Conservation (phyloP, 2,888 invertebrate species). For the Oscheius sp. region DNA sequence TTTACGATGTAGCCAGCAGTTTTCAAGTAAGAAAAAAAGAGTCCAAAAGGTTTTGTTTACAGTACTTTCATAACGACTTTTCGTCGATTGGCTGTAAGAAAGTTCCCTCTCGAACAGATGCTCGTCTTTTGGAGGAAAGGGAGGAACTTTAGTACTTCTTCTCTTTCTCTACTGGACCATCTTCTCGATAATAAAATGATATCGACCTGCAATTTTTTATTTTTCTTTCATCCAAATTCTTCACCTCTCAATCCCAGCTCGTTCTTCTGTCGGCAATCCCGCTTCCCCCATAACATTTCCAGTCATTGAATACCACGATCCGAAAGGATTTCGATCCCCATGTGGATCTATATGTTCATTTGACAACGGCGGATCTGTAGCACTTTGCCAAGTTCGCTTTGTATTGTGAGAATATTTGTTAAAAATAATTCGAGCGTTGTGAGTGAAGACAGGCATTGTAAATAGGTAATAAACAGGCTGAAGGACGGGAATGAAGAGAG, state of each 20-base stretch:
- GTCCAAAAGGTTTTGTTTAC: neutral
- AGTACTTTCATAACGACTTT: slow-evolving; percentile 21
- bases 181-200: slow-evolving; percentile 22
- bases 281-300: slow-evolving; percentile 48
- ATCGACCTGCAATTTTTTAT: slow-evolving; percentile 5
- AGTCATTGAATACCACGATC: slow-evolving; percentile 51
- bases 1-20: slow-evolving; percentile 1
- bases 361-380: slow-evolving; percentile 27
- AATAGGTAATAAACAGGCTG: slow-evolving; percentile 47
- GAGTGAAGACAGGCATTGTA: slow-evolving; percentile 35
- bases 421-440: slow-evolving; percentile 42
- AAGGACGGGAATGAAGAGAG: slow-evolving; percentile 43
- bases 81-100: slow-evolving; percentile 26
- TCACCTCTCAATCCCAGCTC: slow-evolving; percentile 25
- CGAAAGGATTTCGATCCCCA: slow-evolving; percentile 43
- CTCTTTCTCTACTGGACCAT: neutral
- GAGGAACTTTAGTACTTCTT: no score
- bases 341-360: no score
- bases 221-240: neutral
- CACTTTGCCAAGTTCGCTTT: slow-evolving; percentile 57
- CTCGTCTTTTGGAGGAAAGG: slow-evolving; percentile 4
- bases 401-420: slow-evolving; percentile 52
- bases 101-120: slow-evolving; percentile 9
- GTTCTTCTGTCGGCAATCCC: slow-evolving; percentile 48
- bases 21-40: no score